Conservation (phyloP, 2,888 invertebrate species). For the Watsonalla binaria region DNA sequence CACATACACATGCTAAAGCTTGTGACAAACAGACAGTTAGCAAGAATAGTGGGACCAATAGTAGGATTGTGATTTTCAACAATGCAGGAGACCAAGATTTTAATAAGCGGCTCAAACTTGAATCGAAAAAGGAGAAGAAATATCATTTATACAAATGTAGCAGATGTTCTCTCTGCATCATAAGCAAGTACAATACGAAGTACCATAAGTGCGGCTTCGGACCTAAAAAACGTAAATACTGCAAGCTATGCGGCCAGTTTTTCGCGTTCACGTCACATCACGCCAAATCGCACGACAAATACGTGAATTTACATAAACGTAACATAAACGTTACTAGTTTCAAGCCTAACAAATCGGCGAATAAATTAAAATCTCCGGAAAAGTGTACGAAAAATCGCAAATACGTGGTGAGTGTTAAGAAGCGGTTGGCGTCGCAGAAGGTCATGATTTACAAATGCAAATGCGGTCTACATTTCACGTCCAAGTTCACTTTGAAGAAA, state of each 20-base stretch:
- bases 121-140: conserved; percentile 1
- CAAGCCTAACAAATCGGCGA: conserved; percentile 9
- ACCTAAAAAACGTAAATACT: background rate
- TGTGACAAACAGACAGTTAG: conserved; percentile 9
- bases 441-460: conserved; percentile 14
- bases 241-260: conserved; percentile 14
- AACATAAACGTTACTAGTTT: conserved; percentile 22
- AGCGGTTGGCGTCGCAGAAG: background rate
- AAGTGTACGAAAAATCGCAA: background rate
- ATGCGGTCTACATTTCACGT: conserved; percentile 19
- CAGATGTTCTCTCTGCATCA: background rate
- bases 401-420: background rate
- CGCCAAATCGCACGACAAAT: conserved; percentile 14
- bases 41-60: conserved; percentile 6
- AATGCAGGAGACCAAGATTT: background rate
- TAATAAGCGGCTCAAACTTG: conserved; percentile 1
- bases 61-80: conserved; percentile 7
- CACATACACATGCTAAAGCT: background rate
- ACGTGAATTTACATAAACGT: conserved; percentile 7
- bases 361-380: background rate
- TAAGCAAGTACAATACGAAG: background rate
- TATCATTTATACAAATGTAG: conserved; percentile 9
- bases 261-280: conserved; percentile 12
- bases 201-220: conserved; percentile 8
- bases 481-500: conserved; percentile 8